Base-by-base conservation (phyloP, 2,888 invertebrate species). In the Temnothorax rugatulus region DNA sequence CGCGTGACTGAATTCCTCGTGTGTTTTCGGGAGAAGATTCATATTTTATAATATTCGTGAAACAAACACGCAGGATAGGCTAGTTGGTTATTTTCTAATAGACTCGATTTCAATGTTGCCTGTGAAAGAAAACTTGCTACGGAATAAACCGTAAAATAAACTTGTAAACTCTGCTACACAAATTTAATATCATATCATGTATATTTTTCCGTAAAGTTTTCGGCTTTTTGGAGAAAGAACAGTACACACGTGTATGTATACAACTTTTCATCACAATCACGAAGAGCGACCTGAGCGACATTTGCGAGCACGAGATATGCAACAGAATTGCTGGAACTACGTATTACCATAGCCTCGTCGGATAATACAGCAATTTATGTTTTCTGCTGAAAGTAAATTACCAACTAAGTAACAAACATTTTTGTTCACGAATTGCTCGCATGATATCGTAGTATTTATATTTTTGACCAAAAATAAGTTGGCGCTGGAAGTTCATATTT, bases 1-100 rank as follows among this genome's bases (percentile, higher is more conserved):
- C 89, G 97, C 97, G 90, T 98, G 97, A 59, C 97, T 97, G 93
- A 99, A 99, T 93, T 99, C 98, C 91, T 97, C 96, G 86, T 97
- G 96, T 15, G 97, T 96, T 96, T 97, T 97, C 0, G 98, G 98
- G 86, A 98, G 94, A 41, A 98, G 96, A 96, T 97, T 97, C 98
- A 98, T 98, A 1, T 47, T 85, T 82, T 57, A 54, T 8, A 54
- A 41, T 41, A 50, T 34, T 50, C n/a, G 25, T 15, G 21, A 34
- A 0, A 15, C 4, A 18, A 21, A n/a, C 11, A 29, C 15, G 29
- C 47, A 50, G 11, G 13, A 25, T n/a, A 9, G 11, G 13, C 18
- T 52, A 7, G 0, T 54, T 34, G 38, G 25, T 57, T 73, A 57
- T 54, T 0, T 57, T 54, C 5, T 21, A n/a, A 38, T 0, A 57